A percentile compares a stretch with the other conserved stretches of the same genome.
phyloP scores from a whole-genome alignment of 2,113 vertebrate species.

The Calidris pugnax region DNA sequence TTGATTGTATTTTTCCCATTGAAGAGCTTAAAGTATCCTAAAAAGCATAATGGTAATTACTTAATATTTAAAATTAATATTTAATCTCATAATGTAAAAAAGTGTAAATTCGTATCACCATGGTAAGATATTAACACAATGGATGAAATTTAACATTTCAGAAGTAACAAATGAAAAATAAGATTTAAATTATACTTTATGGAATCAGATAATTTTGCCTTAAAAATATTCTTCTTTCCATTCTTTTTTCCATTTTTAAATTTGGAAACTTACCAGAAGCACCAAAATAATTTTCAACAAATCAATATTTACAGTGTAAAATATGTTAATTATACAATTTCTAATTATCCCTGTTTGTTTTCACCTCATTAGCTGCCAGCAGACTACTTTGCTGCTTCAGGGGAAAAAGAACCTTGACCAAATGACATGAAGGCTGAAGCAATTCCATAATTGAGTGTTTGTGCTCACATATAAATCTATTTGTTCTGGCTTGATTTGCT shows the following conservation, averaged over 20 bases:
- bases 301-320: slow-evolving; percentile 25
- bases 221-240: not conserved
- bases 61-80: not conserved
- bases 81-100: not conserved
- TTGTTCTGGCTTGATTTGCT: slow-evolving; percentile 25
- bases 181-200: not conserved
- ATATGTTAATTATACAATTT: not conserved
- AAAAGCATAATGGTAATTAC: not conserved
- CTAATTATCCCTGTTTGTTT: slow-evolving; percentile 36
- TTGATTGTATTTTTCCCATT: not conserved
- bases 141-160: not conserved
- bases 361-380: slow-evolving; percentile 32
- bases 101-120: not conserved
- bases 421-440: slow-evolving; percentile 1
- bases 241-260: not conserved
- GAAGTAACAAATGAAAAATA: not conserved
- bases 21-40: not conserved
- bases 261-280: not conserved
- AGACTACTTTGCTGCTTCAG: not conserved
- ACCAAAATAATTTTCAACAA: not conserved
- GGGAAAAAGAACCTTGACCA: slow-evolving; percentile 34
- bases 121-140: not conserved
- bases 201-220: not conserved
- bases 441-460: slow-evolving; percentile 11
- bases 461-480: not conserved